Base-by-base conservation (phyloP, 1,140 invertebrate species). In the Trichogramma pretiosum region DNA sequence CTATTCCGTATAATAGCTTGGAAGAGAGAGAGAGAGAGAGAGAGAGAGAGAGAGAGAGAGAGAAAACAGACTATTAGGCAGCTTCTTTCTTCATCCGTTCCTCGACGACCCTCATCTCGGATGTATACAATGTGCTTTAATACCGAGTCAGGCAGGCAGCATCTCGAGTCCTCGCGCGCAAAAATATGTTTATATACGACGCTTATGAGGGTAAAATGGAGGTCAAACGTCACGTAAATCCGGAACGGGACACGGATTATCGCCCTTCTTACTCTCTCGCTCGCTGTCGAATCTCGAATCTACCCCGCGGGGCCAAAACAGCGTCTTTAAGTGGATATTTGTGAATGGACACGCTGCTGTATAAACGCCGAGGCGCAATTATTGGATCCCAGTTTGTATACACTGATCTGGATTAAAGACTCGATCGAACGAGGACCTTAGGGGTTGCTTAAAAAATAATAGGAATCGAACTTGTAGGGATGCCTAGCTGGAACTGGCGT, bases 181-280 rank as follows among this genome's bases (percentile, higher is more conserved):
- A n/a, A n/a, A n/a, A n/a, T n/a, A n/a, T n/a, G n/a, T n/a, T n/a
- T n/a, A n/a, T n/a, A n/a, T n/a, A n/a, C n/a, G n/a, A n/a, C n/a
- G n/a, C n/a, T n/a, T n/a, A n/a, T n/a, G n/a, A n/a, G n/a, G n/a
- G n/a, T n/a, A n/a, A n/a, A 50, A 52, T 52, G 33, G 50, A 37
- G 50, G 45, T 47, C 50, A 52, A 52, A 43, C 18, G 33, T 47
- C 39, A 43, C 35, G 26, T 51, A 46, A 51, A 51, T 51, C 34
- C 38, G 3, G 41, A 50, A 44, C 14, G 22, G 48, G 33, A 35
- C 40, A 30, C 26, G 36, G 34, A 39, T 50, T 26, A 50, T 49
- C 21, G 13, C 39, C n/a, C 34, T 18, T 22, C 46, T 35, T 10
- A 2, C 26, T 8, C 18, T 5, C 19, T 40, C 16, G 26, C 9